These are phyloP conservation scores for Sminthurinus signatus DNA, from an alignment of 1,140 invertebrate species.

Conservation along the genomic window DNA sequence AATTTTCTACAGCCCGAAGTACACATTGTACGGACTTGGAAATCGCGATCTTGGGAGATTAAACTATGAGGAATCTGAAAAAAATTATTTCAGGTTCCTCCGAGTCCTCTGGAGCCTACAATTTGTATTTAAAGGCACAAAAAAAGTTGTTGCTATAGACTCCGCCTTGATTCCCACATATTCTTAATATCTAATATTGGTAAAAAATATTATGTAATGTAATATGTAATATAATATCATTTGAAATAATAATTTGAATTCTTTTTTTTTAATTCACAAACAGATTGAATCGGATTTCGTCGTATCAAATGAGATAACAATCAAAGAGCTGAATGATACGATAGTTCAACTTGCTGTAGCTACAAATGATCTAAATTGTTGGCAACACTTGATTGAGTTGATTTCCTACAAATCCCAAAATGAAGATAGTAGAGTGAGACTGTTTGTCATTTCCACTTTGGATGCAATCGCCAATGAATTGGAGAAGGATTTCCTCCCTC, in stretches of 20 bases:
- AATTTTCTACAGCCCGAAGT: too few relatives aligned
- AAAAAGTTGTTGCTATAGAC: not conserved
- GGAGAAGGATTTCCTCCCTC: conserved; percentile 70
- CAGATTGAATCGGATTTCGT: conserved; percentile 34
- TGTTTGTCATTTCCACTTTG: conserved; percentile 56
- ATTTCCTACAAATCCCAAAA: conserved; percentile 32
- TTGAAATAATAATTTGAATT: not conserved
- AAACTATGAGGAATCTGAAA: too few relatives aligned
- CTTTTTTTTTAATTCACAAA: not conserved
- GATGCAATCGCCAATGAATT: conserved; percentile 66
- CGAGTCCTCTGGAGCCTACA: too few relatives aligned
- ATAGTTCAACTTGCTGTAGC: conserved; percentile 37
- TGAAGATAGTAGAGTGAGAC: conserved; percentile 42
- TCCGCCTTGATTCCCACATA: not conserved
- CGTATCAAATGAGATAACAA: conserved; percentile 23
- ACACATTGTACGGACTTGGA: too few relatives aligned
- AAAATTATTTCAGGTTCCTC: too few relatives aligned
- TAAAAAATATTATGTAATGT: not conserved
- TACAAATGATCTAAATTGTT: conserved; percentile 40
- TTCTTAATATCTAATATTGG: not conserved
- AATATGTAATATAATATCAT: not conserved
- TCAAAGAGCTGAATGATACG: conserved; percentile 24
- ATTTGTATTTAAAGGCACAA: too few relatives aligned
- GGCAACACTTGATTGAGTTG: conserved; percentile 39
- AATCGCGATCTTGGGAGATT: too few relatives aligned